A percentile compares a stretch with the other conserved stretches of the same genome.
Evolutionary conservation across 2,113 vertebrate genomes (phyloP).

Genomic region (Malurus cyaneus): DNA sequence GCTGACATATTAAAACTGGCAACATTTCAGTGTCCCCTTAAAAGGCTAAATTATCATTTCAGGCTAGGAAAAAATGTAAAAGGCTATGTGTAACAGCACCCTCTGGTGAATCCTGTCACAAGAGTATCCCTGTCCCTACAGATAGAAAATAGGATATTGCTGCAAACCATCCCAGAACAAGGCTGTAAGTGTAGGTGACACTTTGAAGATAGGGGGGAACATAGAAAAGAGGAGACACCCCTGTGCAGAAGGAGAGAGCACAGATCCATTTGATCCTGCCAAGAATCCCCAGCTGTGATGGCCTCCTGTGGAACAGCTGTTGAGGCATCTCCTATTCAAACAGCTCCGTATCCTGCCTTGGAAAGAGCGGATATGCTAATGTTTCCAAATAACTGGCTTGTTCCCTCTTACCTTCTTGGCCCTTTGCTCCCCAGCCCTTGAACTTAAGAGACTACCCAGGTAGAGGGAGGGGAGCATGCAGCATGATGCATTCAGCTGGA

Average conservation of each 20-base stretch:
- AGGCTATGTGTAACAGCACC: slow-evolving; percentile 45
- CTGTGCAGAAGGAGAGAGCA: neutral
- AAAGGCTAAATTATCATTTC: neutral
- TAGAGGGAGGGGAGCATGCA: neutral
- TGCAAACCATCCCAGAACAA: neutral
- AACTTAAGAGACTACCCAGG: slow-evolving; percentile 9
- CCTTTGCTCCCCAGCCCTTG: neutral
- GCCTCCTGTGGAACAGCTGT: neutral
- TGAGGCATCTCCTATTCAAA: slow-evolving; percentile 4
- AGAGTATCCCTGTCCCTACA: neutral
- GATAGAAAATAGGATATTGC: neutral
- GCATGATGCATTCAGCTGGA: neutral
- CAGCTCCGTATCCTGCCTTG: neutral
- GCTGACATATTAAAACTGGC: slow-evolving; percentile 5
- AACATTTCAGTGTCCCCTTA: slow-evolving; percentile 19
- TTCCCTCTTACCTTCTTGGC: neutral
- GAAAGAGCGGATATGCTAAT: neutral
- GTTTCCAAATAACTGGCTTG: neutral
- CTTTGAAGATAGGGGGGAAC: neutral
- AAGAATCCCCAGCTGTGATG: slow-evolving; percentile 16
- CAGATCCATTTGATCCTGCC: neutral
- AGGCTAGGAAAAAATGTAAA: neutral
- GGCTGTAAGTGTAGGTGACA: neutral
- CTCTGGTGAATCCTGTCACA: slow-evolving; percentile 44
- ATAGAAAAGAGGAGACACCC: neutral